Evolutionary conservation across 1,140 invertebrate genomes (phyloP).

Genomic region (Rhopalosiphum padi): DNA sequence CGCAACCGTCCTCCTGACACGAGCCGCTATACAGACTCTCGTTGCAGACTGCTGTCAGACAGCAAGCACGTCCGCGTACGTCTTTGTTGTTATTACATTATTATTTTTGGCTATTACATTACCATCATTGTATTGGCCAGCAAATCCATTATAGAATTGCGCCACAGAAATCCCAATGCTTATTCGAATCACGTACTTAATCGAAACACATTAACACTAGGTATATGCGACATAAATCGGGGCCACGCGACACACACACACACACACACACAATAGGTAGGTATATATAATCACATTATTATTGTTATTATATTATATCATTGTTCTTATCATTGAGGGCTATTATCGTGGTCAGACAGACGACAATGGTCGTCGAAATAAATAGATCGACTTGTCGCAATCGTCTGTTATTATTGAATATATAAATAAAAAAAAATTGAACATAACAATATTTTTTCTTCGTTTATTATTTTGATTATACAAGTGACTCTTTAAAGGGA

Average conservation of each 20-base stretch:
- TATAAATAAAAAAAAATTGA: background rate
- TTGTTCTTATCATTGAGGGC: constrained; percentile 48
- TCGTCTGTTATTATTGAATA: background rate
- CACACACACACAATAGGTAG: background rate
- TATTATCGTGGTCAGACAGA: constrained; percentile 13
- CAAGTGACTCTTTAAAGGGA: background rate
- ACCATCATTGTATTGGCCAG: background rate
- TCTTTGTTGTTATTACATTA: background rate
- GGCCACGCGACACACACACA: background rate
- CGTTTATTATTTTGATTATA: background rate
- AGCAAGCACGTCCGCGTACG: background rate
- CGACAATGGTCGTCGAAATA: constrained; percentile 4
- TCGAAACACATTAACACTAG: constrained; percentile 37
- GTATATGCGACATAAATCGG: background rate
- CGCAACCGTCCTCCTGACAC: too few relatives aligned
- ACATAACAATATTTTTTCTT: background rate
- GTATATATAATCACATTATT: background rate
- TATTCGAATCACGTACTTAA: constrained; percentile 56
- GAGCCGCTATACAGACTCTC: too few relatives aligned
- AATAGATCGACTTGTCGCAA: constrained; percentile 48
- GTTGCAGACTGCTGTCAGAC: background rate
- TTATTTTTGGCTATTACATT: background rate
- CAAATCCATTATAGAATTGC: constrained; percentile 42
- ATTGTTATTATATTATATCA: background rate
- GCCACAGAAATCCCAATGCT: constrained; percentile 18